Conservation (phyloP, 2,113 vertebrate genomes). For the Aspidoscelis tigris region DNA sequence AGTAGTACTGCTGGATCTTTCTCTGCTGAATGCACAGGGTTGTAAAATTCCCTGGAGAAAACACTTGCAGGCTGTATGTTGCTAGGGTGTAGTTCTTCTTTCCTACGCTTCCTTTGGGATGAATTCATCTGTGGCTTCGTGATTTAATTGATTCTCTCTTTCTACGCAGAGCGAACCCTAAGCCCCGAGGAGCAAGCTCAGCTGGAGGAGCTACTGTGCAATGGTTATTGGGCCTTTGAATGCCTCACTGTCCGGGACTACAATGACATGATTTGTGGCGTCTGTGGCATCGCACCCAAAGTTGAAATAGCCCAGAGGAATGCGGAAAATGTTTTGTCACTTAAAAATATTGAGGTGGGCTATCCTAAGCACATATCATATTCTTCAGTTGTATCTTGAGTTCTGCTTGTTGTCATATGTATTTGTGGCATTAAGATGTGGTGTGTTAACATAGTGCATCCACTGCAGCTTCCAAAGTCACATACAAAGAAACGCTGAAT, state of each 20-base stretch:
- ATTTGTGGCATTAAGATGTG: not conserved
- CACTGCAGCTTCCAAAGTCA: not conserved
- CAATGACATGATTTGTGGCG: slow-evolving; percentile 98
- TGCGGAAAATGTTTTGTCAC: slow-evolving; percentile 84
- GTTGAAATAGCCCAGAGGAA: slow-evolving; percentile 91
- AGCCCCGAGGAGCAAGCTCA: slow-evolving; percentile 78
- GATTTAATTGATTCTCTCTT: slow-evolving; percentile 25
- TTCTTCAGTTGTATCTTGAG: not conserved
- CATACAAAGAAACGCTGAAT: not conserved
- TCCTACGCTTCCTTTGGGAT: not conserved
- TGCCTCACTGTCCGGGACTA: slow-evolving; percentile 94
- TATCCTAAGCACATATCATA: slow-evolving; percentile 24
- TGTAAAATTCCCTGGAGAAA: not conserved
- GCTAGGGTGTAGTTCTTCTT: not conserved
- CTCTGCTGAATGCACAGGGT: slow-evolving; percentile 4
- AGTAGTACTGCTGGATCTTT: not conserved
- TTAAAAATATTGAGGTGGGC: slow-evolving; percentile 92
- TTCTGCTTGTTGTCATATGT: slow-evolving; percentile 48
- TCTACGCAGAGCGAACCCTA: slow-evolving; percentile 82
- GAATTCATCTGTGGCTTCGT: not conserved
- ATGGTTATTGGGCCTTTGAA: slow-evolving; percentile 97
- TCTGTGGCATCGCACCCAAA: slow-evolving; percentile 94
- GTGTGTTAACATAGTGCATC: not conserved
- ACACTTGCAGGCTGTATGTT: not conserved
- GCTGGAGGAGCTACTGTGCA: slow-evolving; percentile 90